A percentile compares a stretch with the other conserved stretches of the same genome.
Conservation (phyloP, 2,888 invertebrate genomes). For the Trachelus tabidus region DNA sequence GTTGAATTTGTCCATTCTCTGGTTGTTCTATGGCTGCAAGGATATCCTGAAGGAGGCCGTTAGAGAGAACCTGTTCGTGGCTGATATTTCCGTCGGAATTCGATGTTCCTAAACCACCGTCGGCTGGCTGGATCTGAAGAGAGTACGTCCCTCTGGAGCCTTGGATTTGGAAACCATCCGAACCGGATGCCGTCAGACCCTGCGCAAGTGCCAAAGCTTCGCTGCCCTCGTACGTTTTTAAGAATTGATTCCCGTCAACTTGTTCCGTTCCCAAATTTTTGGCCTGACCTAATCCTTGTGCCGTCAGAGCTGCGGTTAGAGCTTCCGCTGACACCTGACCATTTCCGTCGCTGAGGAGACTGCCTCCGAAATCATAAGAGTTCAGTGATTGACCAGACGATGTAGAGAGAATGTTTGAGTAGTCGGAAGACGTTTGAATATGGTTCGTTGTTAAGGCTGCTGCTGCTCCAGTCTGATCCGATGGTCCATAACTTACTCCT, state of each 20-base stretch:
- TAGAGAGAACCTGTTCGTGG: constrained; percentile 82
- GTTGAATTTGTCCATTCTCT: constrained; percentile 42
- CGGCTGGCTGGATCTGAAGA: constrained; percentile 80
- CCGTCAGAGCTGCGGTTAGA: constrained; percentile 47
- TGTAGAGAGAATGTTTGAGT: constrained; percentile 14
- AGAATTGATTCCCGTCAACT: constrained; percentile 40
- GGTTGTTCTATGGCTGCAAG: constrained; percentile 85
- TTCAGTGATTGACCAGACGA: background rate
- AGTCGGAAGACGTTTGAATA: constrained; percentile 19
- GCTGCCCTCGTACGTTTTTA: constrained; percentile 50
- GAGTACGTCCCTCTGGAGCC: constrained; percentile 76
- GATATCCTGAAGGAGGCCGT: constrained; percentile 83
- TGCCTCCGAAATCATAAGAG: background rate
- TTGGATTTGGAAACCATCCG: constrained; percentile 59
- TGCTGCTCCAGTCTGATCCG: constrained; percentile 13
- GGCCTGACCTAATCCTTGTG: constrained; percentile 45
- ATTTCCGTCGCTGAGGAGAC: constrained; percentile 23
- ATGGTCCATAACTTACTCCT: constrained; percentile 19
- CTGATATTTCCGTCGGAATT: constrained; percentile 69
- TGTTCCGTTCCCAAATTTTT: constrained; percentile 44
- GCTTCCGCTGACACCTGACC: constrained; percentile 42
- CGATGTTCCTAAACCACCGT: constrained; percentile 68
- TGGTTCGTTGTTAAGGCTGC: constrained; percentile 29
- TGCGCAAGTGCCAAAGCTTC: constrained; percentile 53
- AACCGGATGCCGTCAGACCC: constrained; percentile 42